These are phyloP conservation scores for Sinodicranocentrus sp. DNA, from an alignment of 2,888 invertebrate genomes.

Conservation along the genomic window DNA sequence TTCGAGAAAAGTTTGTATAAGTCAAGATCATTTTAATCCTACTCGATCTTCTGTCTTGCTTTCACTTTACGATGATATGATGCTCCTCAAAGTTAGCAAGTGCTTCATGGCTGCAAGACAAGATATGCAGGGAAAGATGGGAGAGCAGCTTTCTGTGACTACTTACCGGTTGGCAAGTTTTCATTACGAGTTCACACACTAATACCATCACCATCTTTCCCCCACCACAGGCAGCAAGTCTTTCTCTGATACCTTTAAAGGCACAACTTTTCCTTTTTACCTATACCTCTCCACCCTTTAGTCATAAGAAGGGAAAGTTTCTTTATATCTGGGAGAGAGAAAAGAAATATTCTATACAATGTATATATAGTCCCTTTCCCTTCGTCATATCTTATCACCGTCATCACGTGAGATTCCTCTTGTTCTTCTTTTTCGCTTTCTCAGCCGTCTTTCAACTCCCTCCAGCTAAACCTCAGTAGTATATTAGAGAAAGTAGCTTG, in stretches of 20 bases:
- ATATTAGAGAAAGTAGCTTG: constrained; percentile 34
- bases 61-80: neutral
- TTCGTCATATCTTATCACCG: constrained; percentile 21
- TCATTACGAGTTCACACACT: neutral
- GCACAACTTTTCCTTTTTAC: neutral
- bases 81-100: neutral
- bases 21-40: constrained; percentile 35
- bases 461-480: constrained; percentile 24
- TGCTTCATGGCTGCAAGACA: neutral
- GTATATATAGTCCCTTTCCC: constrained; percentile 19
- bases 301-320: no score
- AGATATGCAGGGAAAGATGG: neutral
- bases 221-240: no score
- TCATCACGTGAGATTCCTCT: constrained; percentile 12
- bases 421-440: neutral
- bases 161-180: constrained; percentile 17
- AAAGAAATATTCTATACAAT: neutral
- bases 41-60: constrained; percentile 9
- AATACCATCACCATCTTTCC: neutral
- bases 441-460: constrained; percentile 12
- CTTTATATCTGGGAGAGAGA: no score
- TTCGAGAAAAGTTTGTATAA: neutral
- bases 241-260: no score
- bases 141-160: constrained; percentile 2
- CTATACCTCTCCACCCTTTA: no score